Conservation (phyloP, 2,888 invertebrate genomes). For the Pilophorus perplexus region DNA sequence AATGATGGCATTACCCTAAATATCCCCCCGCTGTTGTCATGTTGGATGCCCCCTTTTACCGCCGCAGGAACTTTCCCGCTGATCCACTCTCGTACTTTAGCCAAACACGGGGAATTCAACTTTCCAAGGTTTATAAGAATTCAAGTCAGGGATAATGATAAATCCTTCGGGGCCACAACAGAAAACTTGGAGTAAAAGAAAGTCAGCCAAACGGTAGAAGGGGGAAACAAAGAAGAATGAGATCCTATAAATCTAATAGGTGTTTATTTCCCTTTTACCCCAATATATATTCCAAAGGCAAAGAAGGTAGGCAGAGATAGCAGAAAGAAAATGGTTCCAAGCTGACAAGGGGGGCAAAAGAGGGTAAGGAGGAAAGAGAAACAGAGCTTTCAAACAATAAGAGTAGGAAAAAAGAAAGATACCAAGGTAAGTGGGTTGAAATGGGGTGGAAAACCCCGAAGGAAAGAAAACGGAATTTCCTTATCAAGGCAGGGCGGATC, state of each 20-base stretch:
- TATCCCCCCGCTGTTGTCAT: not conserved
- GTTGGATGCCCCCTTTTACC: too few species aligned
- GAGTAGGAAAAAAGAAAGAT: not conserved
- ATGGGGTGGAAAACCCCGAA: not conserved
- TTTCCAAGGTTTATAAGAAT: too few species aligned
- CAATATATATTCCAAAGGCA: slow-evolving; percentile 30
- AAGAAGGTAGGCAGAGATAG: slow-evolving; percentile 13
- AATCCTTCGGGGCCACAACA: too few species aligned
- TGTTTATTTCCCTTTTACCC: slow-evolving; percentile 40
- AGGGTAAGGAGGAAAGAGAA: slow-evolving; percentile 8
- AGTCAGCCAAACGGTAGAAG: not conserved
- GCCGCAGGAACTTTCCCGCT: too few species aligned
- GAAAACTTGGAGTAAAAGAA: too few species aligned
- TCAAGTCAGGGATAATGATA: too few species aligned
- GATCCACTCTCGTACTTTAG: too few species aligned
- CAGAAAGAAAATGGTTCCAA: not conserved
- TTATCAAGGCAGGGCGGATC: slow-evolving; percentile 24
- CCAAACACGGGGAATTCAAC: too few species aligned
- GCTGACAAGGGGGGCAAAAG: not conserved
- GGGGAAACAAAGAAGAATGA: slow-evolving; percentile 22
- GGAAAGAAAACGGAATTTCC: slow-evolving; percentile 16
- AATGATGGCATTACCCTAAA: slow-evolving; percentile 2
- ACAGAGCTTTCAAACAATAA: slow-evolving; percentile 10
- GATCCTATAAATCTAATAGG: slow-evolving; percentile 42
- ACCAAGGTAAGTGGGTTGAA: not conserved